Evolutionary conservation across 2,113 vertebrate genomes (phyloP).

Genomic region (Burhinus bistriatus): DNA sequence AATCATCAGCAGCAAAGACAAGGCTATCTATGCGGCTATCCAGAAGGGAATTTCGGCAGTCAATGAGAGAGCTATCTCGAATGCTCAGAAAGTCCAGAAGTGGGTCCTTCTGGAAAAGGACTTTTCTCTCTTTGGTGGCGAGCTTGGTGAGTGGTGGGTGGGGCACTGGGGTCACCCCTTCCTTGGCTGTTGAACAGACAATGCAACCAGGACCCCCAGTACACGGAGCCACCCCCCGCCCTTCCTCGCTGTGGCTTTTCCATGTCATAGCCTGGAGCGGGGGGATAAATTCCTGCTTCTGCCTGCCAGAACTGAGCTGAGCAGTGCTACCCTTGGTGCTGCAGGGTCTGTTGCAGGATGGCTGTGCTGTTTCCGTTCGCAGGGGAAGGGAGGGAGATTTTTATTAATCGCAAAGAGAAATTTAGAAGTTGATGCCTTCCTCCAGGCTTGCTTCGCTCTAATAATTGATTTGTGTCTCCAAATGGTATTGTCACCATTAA

Average conservation of each 20-base stretch:
- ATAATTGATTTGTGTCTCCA: fast-evolving
- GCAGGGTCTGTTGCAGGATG: fast-evolving
- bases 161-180: not conserved
- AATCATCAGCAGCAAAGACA: constrained; percentile 75
- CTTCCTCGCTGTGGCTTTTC: fast-evolving
- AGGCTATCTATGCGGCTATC: constrained; percentile 73
- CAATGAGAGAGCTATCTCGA: constrained; percentile 80
- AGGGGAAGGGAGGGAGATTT: not conserved
- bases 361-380: too few relatives aligned
- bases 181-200: fast-evolving
- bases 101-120: constrained; percentile 86
- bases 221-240: fast-evolving
- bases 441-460: not conserved
- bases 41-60: constrained; percentile 82
- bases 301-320: fast-evolving
- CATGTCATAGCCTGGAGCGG: fast-evolving
- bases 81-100: constrained; percentile 88
- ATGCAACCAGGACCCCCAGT: fast-evolving
- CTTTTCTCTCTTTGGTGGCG: constrained; percentile 83
- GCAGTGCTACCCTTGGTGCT: fast-evolving
- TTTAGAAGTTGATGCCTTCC: fast-evolving
- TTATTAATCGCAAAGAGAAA: not conserved
- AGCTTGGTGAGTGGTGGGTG: constrained; percentile 89
- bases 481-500: fast-evolving
- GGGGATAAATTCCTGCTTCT: not conserved